These are phyloP conservation scores for Cygnus buccinator DNA, from an alignment of 2,113 vertebrate species.

Conservation along the genomic window DNA sequence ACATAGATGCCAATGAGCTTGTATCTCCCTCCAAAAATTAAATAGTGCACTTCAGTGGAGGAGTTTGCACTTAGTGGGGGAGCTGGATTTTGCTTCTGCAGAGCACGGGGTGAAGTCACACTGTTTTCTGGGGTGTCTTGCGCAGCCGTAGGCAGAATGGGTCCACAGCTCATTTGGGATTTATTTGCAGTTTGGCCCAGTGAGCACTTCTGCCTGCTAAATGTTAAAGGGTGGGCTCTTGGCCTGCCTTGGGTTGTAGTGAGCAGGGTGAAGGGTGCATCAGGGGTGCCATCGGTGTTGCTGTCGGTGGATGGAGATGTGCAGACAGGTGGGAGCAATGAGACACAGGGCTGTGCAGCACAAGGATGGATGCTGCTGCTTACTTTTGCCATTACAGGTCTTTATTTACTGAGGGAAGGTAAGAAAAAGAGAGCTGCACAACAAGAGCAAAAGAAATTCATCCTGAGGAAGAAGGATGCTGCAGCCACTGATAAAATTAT, in stretches of 20 bases:
- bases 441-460: background rate
- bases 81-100: background rate
- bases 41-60: background rate
- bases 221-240: background rate
- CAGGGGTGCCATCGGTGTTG: rapidly evolving
- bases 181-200: background rate
- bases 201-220: background rate
- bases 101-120: background rate
- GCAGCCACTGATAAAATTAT: background rate
- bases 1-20: background rate
- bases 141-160: too few relatives aligned
- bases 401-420: background rate
- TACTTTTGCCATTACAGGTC: background rate
- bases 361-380: background rate
- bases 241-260: background rate
- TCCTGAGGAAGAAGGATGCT: background rate
- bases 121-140: background rate
- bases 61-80: background rate
- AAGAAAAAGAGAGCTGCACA: background rate
- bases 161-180: background rate
- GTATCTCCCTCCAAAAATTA: background rate
- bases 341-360: background rate
- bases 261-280: background rate
- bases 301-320: background rate
- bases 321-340: background rate